Percentiles rank a stretch among this genome's conserved stretches.
phyloP scores from a whole-genome alignment of 2,113 vertebrate genomes.

The Chaetorhynchus papuensis region DNA sequence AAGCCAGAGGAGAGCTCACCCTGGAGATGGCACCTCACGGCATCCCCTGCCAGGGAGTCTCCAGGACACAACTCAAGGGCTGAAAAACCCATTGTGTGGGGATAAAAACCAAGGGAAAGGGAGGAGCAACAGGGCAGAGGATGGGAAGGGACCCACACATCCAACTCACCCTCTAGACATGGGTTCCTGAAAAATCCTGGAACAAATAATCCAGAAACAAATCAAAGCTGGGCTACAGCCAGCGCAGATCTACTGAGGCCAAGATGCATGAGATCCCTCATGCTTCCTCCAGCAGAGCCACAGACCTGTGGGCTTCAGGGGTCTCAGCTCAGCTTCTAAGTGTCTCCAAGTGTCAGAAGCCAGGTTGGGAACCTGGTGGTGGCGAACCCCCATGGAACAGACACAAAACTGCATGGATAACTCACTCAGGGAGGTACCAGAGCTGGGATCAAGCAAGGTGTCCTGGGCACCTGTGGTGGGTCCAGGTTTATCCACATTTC shows the following conservation, averaged over 20 bases:
- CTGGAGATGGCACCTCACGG: not conserved
- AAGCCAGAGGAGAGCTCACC: not conserved
- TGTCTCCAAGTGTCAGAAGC: not conserved
- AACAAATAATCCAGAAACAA: not conserved
- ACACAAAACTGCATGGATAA: not conserved
- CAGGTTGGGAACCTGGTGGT: not conserved
- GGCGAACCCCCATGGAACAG: not conserved
- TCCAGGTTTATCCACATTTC: not conserved
- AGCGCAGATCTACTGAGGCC: not conserved
- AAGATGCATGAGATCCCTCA: not conserved
- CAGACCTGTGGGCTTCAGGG: not conserved
- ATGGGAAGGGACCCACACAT: not conserved
- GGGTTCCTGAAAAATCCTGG: not conserved
- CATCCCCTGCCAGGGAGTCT: not conserved
- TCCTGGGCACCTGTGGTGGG: not conserved
- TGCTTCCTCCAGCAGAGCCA: not conserved
- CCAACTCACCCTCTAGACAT: not conserved
- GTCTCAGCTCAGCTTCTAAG: not conserved
- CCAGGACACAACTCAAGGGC: not conserved
- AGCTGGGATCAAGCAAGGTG: not conserved
- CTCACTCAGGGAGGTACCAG: not conserved
- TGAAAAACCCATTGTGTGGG: accelerated
- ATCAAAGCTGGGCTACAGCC: not conserved
- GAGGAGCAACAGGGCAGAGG: not conserved
- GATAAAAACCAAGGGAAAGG: not conserved